Percentiles rank a stretch among this genome's conserved stretches.
phyloP scores from a whole-genome alignment of 2,113 vertebrate genomes.

The Agapornis roseicollis region DNA sequence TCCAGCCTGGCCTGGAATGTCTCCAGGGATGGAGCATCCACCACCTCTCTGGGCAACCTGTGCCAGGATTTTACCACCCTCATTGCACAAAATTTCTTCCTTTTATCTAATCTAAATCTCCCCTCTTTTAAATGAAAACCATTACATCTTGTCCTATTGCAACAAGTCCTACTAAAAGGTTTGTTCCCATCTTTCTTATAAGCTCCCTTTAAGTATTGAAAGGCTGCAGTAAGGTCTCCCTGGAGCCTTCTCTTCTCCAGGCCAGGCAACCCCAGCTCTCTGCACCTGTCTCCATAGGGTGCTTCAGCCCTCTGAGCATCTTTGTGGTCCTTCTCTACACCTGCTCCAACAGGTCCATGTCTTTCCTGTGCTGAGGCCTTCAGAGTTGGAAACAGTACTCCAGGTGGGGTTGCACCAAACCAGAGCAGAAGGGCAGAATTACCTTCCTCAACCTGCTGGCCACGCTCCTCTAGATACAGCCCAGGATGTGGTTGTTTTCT shows the following conservation, averaged over 20 bases:
- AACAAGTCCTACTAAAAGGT: not conserved
- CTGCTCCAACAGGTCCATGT: accelerated
- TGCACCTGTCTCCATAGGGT: not conserved
- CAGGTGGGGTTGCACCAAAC: not conserved
- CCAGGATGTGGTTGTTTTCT: not conserved
- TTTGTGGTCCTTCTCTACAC: not conserved
- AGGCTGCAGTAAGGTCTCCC: not conserved
- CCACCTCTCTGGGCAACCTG: not conserved
- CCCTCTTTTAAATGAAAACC: not conserved
- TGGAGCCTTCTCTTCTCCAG: not conserved
- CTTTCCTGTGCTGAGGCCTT: not conserved
- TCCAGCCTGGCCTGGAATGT: not conserved
- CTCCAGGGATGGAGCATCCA: not conserved
- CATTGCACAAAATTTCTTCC: not conserved
- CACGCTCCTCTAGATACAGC: accelerated
- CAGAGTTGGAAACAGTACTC: not conserved
- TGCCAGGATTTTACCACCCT: not conserved
- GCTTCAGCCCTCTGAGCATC: not conserved
- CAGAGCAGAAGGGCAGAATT: not conserved
- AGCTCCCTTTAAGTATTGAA: not conserved
- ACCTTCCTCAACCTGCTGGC: not conserved
- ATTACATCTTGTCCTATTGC: not conserved
- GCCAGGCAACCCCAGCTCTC: not conserved
- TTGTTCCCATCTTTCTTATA: not conserved
- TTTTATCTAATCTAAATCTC: not conserved